Evolutionary conservation across 2,797 vertebrate genomes (phyloP), one percentile per base, ranked within the genome.

Genomic region (Furcifer pardalis): DNA sequence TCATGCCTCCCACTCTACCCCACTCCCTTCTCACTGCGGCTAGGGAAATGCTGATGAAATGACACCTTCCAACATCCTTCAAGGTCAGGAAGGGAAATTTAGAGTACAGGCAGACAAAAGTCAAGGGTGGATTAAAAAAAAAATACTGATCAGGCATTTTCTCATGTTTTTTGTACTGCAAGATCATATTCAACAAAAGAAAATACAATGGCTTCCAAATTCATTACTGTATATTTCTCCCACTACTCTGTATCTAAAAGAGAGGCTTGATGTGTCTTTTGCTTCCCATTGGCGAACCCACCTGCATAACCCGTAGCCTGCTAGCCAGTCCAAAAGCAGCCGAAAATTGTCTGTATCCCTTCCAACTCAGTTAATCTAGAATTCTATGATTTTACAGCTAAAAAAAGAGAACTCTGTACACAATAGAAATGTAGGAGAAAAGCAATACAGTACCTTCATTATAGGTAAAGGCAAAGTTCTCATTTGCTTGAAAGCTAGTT

Each of bases 1-100:
- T 5, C 44, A 3, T 17, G 27, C 5, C 62, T 37, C 7, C 25
- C 59, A 49, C 27, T 30, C 17, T 9, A 66, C 63, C 49, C 73
- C 49, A 63, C 65, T 63, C 44, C 71, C 44, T 78, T 69, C 89
- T 90, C 88, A 86, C 93, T 93, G 94, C 93, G 85, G 94, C 95
- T 94, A 93, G 94, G 94, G 95, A 97, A 97, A 96, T 95, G 94
- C 95, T 97, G 96, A 96, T 96, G 96, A 96, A 95, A 97, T 95
- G 95, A 97, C 96, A 97, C 96, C 95, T 95, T 95, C 96, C 88
- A 93, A 94, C 92, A 92, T 92, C 94, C 93, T 92, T 93, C 93
- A 92, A 94, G 94, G 93, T 93, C 92, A 93, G 91, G 89, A 93
- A 91, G 92, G 88, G 90, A 90, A 92, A 90, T 89, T 88, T 85